Percentiles rank a stretch among this genome's conserved stretches.
These are phyloP conservation scores for Neostethus bicornis DNA, from an alignment of 2,797 vertebrate genomes.

Conservation along the genomic window DNA sequence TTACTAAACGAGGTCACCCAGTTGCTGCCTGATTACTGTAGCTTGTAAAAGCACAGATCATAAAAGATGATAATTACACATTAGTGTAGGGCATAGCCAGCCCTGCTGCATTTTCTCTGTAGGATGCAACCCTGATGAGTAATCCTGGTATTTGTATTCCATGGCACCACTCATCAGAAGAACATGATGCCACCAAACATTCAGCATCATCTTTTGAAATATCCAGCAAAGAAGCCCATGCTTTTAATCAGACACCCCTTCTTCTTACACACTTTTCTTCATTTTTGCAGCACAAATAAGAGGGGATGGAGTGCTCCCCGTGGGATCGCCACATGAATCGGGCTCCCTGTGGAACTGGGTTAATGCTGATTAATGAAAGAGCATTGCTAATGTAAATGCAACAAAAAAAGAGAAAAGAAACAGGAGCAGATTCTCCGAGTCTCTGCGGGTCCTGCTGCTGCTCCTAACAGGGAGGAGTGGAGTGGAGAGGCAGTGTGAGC, in stretches of 20 bases:
- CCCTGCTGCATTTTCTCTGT: constrained; percentile 17
- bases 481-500: constrained; percentile 32
- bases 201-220: constrained; percentile 45
- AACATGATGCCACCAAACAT: constrained; percentile 41
- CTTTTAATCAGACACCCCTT: constrained; percentile 56
- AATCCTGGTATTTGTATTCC: constrained; percentile 46
- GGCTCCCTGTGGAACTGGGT: constrained; percentile 37
- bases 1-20: constrained; percentile 58
- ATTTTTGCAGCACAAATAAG: constrained; percentile 57
- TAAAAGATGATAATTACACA: constrained; percentile 51
- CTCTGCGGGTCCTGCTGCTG: constrained; percentile 26
- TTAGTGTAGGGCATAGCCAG: constrained; percentile 25
- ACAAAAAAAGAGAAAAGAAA: constrained; percentile 23
- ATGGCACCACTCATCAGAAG: constrained; percentile 27
- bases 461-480: constrained; percentile 19
- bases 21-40: constrained; percentile 54
- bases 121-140: constrained; percentile 21
- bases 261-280: constrained; percentile 41
- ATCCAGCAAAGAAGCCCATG: constrained; percentile 21
- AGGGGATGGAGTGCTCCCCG: constrained; percentile 47
- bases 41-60: constrained; percentile 45
- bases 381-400: constrained; percentile 52
- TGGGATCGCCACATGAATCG: constrained; percentile 38
- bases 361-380: constrained; percentile 74
- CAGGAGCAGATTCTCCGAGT: constrained; percentile 40